Base-by-base conservation (phyloP, 2,113 vertebrate species). In the Pseudorectes ferrugineus region DNA sequence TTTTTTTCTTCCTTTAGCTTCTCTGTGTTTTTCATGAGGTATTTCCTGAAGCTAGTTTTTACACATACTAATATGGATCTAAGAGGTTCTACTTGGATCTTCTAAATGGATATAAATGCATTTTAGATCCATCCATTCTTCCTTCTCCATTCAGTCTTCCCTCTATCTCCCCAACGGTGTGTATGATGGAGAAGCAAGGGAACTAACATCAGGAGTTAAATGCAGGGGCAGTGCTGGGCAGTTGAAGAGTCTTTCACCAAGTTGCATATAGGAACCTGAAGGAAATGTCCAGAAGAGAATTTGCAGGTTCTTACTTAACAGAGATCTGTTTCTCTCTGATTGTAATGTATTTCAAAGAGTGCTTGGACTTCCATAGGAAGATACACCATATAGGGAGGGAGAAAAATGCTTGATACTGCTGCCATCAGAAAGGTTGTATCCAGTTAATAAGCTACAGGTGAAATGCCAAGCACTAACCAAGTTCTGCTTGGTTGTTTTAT, bases 11-110 rank as follows among this genome's bases (percentile, higher is more conserved):
- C 38, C 70, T 73, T 85, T 86, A 68, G 42, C 45, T 85, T 94
- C 61, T 91, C 63, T 88, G 21, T 55, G 23, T 83, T 63, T 75
- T 78, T 85, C 57, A 75, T 75, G 81, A 96, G 57, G 73, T 96
- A 86, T 90, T 97, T 95, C 93, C 91, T 96, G 88, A 81, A 89
- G 79, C 20, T 49, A 3, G 24, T 57, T 78, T 93, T 61, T 14
- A 65, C 83, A 57, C 2, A 4, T 73, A 49, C 35, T 54, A 35
- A 35, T 15, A 13, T 55, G 25, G 16, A 49, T 70, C 29, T 48
- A 55, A 70, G 59, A 61, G 33, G 35, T 74, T 85, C 23, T 84
- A 13, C 55, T 63, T 79, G 25, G 52, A 58, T 31, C 11, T 67
- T 85, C 38, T 23, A 42, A 76, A 62, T 72, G 18, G 13, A 36